Evolutionary conservation across 2,888 invertebrate genomes (phyloP).

Genomic region (Cinara cedri): DNA sequence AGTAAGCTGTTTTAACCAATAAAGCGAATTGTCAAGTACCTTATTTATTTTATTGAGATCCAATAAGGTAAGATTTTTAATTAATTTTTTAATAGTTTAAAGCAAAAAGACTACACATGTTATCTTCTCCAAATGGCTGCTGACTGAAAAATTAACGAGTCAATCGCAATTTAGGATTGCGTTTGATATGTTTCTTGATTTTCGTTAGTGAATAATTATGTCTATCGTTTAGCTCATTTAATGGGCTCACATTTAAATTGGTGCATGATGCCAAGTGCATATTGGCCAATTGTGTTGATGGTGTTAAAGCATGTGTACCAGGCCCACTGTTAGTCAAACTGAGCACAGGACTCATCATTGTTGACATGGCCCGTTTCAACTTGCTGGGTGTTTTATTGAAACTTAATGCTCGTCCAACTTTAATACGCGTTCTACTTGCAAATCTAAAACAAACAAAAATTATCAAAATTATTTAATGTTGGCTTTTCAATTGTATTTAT

Average conservation of each 20-base stretch:
- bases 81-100: slow-evolving; percentile 10
- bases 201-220: slow-evolving; percentile 45
- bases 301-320: slow-evolving; percentile 51
- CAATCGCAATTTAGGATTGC: slow-evolving; percentile 31
- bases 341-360: slow-evolving; percentile 85
- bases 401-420: slow-evolving; percentile 92
- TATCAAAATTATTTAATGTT: not conserved
- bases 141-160: slow-evolving; percentile 35
- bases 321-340: slow-evolving; percentile 38
- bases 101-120: slow-evolving; percentile 48
- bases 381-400: slow-evolving; percentile 95
- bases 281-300: slow-evolving; percentile 57
- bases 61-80: slow-evolving; percentile 49
- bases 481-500: no score
- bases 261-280: slow-evolving; percentile 69
- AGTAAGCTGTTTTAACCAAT: slow-evolving; percentile 36
- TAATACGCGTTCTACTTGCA: slow-evolving; percentile 81
- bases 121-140: slow-evolving; percentile 45
- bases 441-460: slow-evolving; percentile 64
- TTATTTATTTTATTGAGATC: slow-evolving; percentile 50
- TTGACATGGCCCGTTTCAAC: slow-evolving; percentile 90
- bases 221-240: slow-evolving; percentile 31
- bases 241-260: slow-evolving; percentile 63
- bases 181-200: slow-evolving; percentile 33
- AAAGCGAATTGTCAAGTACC: slow-evolving; percentile 45